phyloP scores from a whole-genome alignment of 2,888 invertebrate genomes.

The Serrognathus titanus region DNA sequence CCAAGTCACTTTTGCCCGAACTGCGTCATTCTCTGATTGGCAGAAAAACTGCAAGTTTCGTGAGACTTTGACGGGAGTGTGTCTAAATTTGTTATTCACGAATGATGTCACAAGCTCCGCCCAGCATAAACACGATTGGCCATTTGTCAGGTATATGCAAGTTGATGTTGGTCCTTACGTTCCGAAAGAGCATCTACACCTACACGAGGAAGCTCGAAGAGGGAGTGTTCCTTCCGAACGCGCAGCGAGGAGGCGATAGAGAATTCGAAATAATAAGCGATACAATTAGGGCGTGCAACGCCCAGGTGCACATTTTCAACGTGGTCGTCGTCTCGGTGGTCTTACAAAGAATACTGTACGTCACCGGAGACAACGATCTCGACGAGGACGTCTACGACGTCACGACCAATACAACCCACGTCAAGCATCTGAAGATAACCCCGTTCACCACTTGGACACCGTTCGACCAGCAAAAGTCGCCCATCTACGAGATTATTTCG shows the following conservation, averaged over 20 bases:
- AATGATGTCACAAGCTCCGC: no score
- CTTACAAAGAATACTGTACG: constrained; percentile 4
- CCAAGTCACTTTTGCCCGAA: no score
- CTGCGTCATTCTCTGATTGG: no score
- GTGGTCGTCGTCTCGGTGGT: constrained; percentile 13
- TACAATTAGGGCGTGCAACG: constrained; percentile 11
- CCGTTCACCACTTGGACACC: constrained; percentile 20
- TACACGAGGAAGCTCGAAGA: constrained; percentile 2
- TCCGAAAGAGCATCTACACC: background rate
- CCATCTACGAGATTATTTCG: constrained; percentile 15
- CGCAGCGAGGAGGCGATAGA: constrained; percentile 9
- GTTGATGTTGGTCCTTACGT: background rate
- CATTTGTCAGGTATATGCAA: background rate
- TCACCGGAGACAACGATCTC: constrained; percentile 2
- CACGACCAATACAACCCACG: background rate
- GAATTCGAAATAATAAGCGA: constrained; percentile 12
- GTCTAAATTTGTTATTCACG: no score
- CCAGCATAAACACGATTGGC: no score
- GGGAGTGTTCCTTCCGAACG: constrained; percentile 15
- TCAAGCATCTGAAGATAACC: background rate
- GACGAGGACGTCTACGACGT: constrained; percentile 2
- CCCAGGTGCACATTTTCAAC: constrained; percentile 13
- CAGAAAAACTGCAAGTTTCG: no score
- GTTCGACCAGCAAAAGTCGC: constrained; percentile 12
- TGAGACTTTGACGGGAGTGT: no score